These are phyloP conservation scores for Panthera tigris DNA, from an alignment of 2,113 vertebrate species.

Conservation along the genomic window DNA sequence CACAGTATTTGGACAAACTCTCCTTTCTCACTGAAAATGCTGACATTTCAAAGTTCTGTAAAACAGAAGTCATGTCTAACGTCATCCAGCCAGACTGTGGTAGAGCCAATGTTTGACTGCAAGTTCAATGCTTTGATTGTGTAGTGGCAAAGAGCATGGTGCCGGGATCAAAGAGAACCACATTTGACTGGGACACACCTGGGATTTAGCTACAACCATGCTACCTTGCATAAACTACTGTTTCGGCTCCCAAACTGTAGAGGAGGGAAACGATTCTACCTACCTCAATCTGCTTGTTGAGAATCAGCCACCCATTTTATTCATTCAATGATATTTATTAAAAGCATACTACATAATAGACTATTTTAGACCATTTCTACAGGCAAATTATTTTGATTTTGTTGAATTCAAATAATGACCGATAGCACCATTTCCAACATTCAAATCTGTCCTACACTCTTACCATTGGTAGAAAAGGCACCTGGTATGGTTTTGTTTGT, in stretches of 20 bases:
- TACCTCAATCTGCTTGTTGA: neutral
- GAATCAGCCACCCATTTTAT: neutral
- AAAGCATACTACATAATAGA: neutral
- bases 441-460: neutral
- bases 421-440: neutral
- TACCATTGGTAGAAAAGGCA: neutral
- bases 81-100: neutral
- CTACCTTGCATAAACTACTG: neutral
- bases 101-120: neutral
- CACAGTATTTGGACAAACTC: neutral
- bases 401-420: neutral
- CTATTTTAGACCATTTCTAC: neutral
- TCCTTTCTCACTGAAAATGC: neutral
- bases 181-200: neutral
- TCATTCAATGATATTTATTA: neutral
- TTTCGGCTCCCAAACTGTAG: neutral
- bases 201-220: neutral
- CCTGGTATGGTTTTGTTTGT: neutral
- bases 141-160: neutral
- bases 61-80: neutral
- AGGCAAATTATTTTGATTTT: constrained; percentile 6
- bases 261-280: neutral
- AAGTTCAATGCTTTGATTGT: neutral
- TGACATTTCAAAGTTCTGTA: neutral
- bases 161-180: neutral